These are phyloP conservation scores for Gymnoscopelus microlampas DNA, from an alignment of 2,797 vertebrate species.

Conservation along the genomic window DNA sequence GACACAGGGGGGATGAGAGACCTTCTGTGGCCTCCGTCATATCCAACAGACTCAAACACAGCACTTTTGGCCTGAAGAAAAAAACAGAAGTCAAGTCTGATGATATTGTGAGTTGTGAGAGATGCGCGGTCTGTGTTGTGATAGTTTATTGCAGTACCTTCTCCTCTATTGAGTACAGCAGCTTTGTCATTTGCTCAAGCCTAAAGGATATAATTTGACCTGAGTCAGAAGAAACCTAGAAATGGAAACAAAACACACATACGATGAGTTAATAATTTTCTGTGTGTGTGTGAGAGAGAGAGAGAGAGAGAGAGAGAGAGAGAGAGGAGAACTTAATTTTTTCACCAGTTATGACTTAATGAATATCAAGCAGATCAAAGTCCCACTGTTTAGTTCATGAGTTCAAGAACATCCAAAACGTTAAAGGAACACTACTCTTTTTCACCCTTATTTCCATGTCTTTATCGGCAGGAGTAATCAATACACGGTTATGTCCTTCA, in stretches of 20 bases:
- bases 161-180: conserved; percentile 94
- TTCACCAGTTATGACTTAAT: no score
- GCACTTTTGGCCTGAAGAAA: conserved; percentile 71
- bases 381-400: no score
- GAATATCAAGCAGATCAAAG: no score
- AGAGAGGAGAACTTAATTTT: neutral
- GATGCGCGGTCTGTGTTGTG: no score
- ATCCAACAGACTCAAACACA: conserved; percentile 80
- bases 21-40: conserved; percentile 86
- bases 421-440: no score
- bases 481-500: no score
- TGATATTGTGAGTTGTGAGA: neutral
- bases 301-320: neutral
- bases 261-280: neutral
- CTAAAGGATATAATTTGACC: conserved; percentile 81
- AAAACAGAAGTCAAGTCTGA: conserved; percentile 3
- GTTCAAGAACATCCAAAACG: no score
- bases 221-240: conserved; percentile 83
- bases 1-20: conserved; percentile 91
- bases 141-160: conserved; percentile 81
- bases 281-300: neutral
- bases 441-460: no score
- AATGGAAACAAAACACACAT: conserved; percentile 32
- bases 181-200: conserved; percentile 89
- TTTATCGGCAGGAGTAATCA: no score